Percentiles rank a stretch among this genome's conserved stretches.
Conservation (phyloP, 1,140 invertebrate species). For the Macrobrachium nipponense region DNA sequence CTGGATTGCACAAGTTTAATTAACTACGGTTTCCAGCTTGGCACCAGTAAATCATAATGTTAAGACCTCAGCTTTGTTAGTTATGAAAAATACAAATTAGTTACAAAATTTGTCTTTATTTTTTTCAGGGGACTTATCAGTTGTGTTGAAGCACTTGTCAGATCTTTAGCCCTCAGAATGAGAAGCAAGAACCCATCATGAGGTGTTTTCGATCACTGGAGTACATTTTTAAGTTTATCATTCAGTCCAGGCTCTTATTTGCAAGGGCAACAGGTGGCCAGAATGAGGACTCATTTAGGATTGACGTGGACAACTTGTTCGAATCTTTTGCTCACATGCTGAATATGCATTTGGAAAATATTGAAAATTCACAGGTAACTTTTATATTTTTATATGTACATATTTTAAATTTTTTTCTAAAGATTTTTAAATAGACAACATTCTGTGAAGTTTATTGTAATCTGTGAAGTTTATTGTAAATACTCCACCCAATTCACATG, state of each 20-base stretch:
- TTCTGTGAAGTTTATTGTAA: too few species aligned
- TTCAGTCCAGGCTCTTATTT: conserved; percentile 90
- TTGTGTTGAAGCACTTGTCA: conserved; percentile 91
- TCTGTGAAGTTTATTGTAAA: too few species aligned
- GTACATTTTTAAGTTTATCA: conserved; percentile 95
- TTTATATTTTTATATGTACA: conserved; percentile 3
- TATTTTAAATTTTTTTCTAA: conserved; percentile 48
- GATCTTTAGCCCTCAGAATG: conserved; percentile 81
- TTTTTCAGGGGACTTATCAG: conserved; percentile 80
- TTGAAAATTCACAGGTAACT: conserved; percentile 82
- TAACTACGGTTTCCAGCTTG: too few species aligned
- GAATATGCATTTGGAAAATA: conserved; percentile 77
- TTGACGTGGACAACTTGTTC: conserved; percentile 63
- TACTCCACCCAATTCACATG: too few species aligned
- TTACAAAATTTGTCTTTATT: too few species aligned
- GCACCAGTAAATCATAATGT: too few species aligned
- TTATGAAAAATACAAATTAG: too few species aligned
- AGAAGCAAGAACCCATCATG: conserved; percentile 88
- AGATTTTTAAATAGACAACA: neutral
- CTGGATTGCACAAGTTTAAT: too few species aligned
- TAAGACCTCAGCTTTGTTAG: too few species aligned
- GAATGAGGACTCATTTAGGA: conserved; percentile 84
- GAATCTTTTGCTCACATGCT: conserved; percentile 70
- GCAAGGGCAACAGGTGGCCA: conserved; percentile 87
- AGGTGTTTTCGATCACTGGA: conserved; percentile 92